These are phyloP conservation scores for Pedionomus torquatus DNA, from an alignment of 2,113 vertebrate genomes.

Conservation along the genomic window DNA sequence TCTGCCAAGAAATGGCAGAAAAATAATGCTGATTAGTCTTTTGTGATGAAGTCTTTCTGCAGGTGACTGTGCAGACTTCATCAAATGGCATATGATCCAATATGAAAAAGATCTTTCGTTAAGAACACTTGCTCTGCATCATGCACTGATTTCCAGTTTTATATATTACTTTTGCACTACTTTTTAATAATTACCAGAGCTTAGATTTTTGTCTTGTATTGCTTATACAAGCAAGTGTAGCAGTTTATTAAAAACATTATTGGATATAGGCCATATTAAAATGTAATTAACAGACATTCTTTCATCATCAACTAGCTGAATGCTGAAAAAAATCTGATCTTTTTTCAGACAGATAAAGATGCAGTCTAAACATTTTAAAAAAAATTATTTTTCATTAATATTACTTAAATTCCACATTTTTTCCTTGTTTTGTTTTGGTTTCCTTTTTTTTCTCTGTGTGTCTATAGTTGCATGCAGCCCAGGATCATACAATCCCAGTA, in stretches of 20 bases:
- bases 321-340: neutral
- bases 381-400: neutral
- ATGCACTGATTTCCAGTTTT: neutral
- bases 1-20: neutral
- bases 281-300: neutral
- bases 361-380: neutral
- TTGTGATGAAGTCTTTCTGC: neutral
- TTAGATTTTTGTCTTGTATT: neutral
- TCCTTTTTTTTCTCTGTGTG: neutral
- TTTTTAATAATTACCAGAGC: neutral
- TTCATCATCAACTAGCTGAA: neutral
- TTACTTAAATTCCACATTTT: neutral
- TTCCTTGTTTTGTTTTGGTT: neutral
- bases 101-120: neutral
- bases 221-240: neutral
- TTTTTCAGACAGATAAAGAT: neutral
- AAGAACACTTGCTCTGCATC: neutral
- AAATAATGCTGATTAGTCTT: neutral
- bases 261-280: neutral
- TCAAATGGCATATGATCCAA: neutral
- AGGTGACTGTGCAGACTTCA: neutral
- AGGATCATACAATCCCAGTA: conserved; percentile 63
- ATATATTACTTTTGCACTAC: neutral
- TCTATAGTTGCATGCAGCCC: conserved; percentile 64
- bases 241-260: neutral